phyloP scores from a whole-genome alignment of 1,140 invertebrate genomes.

The Melanaphis sacchari region DNA sequence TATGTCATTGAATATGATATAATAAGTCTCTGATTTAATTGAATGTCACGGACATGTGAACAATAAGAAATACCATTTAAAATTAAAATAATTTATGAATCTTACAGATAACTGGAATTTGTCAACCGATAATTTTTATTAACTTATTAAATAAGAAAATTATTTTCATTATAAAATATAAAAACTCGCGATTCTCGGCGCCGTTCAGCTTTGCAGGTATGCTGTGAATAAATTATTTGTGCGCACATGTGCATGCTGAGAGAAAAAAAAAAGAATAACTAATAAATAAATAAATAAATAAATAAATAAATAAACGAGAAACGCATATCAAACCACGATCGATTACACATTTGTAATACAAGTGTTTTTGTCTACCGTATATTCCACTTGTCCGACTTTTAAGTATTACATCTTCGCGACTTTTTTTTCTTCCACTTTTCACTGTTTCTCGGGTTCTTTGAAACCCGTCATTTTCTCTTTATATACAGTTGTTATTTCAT shows the following conservation, averaged over 20 bases:
- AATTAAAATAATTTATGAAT: neutral
- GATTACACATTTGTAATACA: neutral
- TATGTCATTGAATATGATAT: neutral
- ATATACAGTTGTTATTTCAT: neutral
- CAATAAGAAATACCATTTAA: neutral
- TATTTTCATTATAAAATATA: neutral
- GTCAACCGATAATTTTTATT: neutral
- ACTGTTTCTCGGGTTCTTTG: neutral
- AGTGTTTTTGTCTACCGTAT: neutral
- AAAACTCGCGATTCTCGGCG: neutral
- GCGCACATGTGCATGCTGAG: neutral
- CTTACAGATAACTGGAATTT: neutral
- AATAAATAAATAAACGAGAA: conserved; percentile 6
- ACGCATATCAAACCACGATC: conserved; percentile 18
- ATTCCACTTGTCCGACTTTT: conserved; percentile 23
- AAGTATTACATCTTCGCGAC: conserved; percentile 25
- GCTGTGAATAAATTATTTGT: conserved; percentile 7
- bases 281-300: conserved; percentile 24
- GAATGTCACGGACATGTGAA: neutral
- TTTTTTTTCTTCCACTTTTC: neutral
- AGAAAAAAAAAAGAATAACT: neutral
- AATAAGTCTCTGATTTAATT: neutral
- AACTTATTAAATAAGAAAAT: neutral
- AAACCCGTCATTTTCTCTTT: conserved; percentile 32
- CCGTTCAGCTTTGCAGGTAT: neutral